phyloP scores from a whole-genome alignment of 2,797 vertebrate genomes.

The Euphonia xanthogaster region DNA sequence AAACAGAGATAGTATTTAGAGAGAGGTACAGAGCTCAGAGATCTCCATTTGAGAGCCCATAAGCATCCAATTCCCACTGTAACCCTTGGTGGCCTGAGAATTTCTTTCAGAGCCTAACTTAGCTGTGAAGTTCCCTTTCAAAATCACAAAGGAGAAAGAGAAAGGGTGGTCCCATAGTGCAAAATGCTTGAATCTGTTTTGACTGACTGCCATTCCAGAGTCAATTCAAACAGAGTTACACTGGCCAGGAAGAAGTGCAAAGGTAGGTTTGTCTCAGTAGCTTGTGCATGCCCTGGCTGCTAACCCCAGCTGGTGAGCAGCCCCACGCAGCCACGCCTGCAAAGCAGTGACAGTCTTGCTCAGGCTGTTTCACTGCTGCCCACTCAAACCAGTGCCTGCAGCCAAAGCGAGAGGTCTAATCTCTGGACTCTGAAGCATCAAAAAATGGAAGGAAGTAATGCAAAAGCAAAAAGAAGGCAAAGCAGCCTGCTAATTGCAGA shows the following conservation, averaged over 20 bases:
- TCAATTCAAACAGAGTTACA: neutral
- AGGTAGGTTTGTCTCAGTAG: neutral
- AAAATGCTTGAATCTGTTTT: neutral
- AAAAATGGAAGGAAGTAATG: neutral
- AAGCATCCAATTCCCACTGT: neutral
- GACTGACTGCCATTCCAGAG: neutral
- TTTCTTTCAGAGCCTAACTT: neutral
- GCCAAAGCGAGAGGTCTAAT: neutral
- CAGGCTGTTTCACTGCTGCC: neutral
- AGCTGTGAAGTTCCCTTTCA: neutral
- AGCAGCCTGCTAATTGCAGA: neutral
- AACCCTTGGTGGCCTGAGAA: neutral
- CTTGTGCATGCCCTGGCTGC: neutral
- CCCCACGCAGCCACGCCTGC: rapidly evolving
- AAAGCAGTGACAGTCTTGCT: neutral
- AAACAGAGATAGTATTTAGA: neutral
- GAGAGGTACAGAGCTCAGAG: neutral
- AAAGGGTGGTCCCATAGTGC: neutral
- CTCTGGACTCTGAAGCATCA: neutral
- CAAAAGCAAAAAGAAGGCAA: neutral
- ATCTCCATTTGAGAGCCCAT: neutral
- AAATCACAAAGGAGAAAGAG: neutral
- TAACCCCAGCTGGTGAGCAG: neutral
- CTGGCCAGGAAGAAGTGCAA: neutral
- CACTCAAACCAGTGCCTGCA: rapidly evolving